phyloP scores from a whole-genome alignment of 2,113 vertebrate species.

The Pimephales promelas region DNA sequence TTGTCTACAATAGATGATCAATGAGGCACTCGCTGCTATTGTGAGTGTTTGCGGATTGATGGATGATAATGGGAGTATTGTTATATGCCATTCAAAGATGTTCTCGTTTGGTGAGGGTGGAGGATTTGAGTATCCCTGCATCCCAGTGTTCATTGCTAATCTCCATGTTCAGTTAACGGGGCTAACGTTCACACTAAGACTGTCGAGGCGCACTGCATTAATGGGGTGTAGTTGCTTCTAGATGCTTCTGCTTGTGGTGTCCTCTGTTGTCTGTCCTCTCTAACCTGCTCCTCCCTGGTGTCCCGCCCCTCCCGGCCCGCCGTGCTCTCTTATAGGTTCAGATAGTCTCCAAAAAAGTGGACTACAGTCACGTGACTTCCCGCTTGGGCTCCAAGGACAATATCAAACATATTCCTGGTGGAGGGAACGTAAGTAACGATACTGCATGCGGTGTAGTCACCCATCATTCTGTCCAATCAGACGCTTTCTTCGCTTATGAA shows the following conservation, averaged over 20 bases:
- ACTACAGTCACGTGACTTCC: conserved; percentile 98
- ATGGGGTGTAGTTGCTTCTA: conserved; percentile 21
- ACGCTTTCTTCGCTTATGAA: conserved; percentile 1
- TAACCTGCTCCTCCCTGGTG: conserved; percentile 51
- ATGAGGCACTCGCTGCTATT: too few species aligned
- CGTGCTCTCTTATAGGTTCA: conserved; percentile 90
- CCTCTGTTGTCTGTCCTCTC: conserved; percentile 44
- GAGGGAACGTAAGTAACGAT: conserved; percentile 97
- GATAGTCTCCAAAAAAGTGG: conserved; percentile 98
- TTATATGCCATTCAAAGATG: neutral
- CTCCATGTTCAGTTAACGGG: neutral
- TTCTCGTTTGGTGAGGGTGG: too few species aligned
- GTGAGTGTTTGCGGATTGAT: too few species aligned
- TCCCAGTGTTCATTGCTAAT: neutral
- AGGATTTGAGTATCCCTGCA: neutral
- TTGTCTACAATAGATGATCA: too few species aligned
- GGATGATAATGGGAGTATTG: too few species aligned
- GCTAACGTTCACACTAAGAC: neutral
- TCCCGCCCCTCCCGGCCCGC: conserved; percentile 73
- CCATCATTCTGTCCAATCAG: neutral
- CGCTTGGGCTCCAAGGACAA: conserved; percentile 99
- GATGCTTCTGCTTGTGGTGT: conserved; percentile 54
- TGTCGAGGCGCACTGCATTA: too few species aligned
- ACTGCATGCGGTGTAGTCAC: conserved; percentile 50
- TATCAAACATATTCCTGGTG: conserved; percentile 99